Base-by-base conservation (phyloP, 2,888 invertebrate species). In the Aspidiotus rigidus region DNA sequence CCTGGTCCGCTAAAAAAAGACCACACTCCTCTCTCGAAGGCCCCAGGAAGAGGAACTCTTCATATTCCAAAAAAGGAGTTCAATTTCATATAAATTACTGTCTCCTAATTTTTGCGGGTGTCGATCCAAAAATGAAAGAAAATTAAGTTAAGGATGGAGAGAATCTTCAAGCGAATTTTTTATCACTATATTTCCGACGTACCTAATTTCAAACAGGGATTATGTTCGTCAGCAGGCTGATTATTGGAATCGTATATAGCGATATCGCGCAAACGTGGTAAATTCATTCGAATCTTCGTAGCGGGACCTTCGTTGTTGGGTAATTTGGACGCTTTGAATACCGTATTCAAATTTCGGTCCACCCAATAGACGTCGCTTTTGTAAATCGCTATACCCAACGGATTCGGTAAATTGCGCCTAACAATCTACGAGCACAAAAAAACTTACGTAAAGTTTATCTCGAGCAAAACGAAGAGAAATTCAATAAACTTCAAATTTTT, bases 281-380 rank as follows among this genome's bases (percentile, higher is more conserved):
- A 78, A 75, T 93, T 93, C 0, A 90, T 89, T 72, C 93, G 83
- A 8, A 96, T 81, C 57, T 86, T 83, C 0, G 84, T 85, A 0
- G 89, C 87, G 74, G 86, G 79, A 0, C 85, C 83, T 40, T 81
- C 85, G 59, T 71, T 73, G 72, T 90, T 90, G 0, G 86, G 86
- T 55, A 87, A 76, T 77, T 92, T 92, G 0, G 88, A 87, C 0
- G 90, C 87, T 77, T 86, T 87, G 77, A 88, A 89, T 39, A 93
- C 86, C 0, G 91, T 88, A 74, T 88, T 87, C 7, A 96, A 79
- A 78, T 95, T 96, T 69, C 93, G 83, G 76, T 98, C 97, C 0
- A 95, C 93, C 96, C 96, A 98, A 77, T 90, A 96, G 0, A 98
- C 88, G 72, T 87, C 87, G 44, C 85, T 84, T 44, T 88, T 86